Conservation (phyloP, 2,797 vertebrate species). For the Falco peregrinus region DNA sequence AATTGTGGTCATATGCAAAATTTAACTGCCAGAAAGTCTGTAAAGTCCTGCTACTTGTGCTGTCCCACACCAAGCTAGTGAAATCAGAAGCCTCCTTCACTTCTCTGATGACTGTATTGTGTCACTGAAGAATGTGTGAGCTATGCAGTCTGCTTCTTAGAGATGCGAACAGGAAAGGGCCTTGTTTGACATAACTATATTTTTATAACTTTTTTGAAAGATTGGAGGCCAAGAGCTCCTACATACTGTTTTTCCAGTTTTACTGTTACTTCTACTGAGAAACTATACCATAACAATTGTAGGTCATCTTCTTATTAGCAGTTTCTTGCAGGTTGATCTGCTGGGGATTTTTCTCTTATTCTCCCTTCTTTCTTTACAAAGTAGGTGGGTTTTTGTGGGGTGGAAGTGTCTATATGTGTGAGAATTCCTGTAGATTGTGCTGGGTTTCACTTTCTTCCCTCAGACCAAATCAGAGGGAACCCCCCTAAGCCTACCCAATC, state of each 20-base stretch:
- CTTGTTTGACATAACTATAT: neutral
- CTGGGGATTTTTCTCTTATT: neutral
- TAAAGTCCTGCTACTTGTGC: neutral
- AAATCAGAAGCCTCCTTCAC: neutral
- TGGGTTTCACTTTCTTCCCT: neutral
- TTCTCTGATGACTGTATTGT: neutral
- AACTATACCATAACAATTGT: neutral
- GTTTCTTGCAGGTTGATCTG: neutral
- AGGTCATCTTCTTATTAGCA: neutral
- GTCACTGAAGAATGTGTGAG: neutral
- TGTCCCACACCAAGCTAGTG: neutral
- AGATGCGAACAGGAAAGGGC: neutral
- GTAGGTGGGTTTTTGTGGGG: accelerated
- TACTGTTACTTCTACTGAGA: neutral
- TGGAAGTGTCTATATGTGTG: neutral
- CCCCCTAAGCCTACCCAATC: neutral
- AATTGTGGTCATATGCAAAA: neutral
- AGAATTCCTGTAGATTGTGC: neutral
- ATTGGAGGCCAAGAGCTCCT: neutral
- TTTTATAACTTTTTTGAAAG: neutral
- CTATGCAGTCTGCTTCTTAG: neutral
- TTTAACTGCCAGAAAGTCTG: neutral
- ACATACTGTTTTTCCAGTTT: neutral
- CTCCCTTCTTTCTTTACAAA: neutral
- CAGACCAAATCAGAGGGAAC: neutral